Conservation (phyloP, 92 coral and sea anemone species). For the Desmophyllum pertusum region DNA sequence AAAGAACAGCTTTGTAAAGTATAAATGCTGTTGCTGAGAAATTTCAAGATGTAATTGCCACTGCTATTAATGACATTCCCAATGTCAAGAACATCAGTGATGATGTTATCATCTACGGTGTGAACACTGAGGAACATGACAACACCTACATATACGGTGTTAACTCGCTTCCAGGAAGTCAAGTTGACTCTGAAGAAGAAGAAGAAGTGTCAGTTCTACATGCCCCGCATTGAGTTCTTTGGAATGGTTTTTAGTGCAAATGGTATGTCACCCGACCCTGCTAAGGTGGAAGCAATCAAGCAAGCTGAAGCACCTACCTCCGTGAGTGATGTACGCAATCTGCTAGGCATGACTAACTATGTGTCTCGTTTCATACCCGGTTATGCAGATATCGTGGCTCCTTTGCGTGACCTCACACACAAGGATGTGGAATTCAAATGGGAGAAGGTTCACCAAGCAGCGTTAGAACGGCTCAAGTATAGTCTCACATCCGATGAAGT, state of each 20-base stretch:
- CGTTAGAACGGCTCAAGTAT: slow-evolving; percentile 37
- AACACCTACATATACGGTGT: slow-evolving; percentile 41
- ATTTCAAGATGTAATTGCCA: slow-evolving; percentile 11
- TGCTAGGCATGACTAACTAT: slow-evolving; percentile 56
- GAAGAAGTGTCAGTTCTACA: slow-evolving; percentile 44
- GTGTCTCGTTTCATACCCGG: slow-evolving; percentile 43
- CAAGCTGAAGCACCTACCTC: slow-evolving; percentile 44
- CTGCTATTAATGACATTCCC: slow-evolving; percentile 16
- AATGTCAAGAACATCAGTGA: slow-evolving; percentile 24
- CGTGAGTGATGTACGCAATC: slow-evolving; percentile 45
- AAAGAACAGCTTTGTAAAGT: too few relatives aligned
- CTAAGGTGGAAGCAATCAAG: slow-evolving; percentile 56
- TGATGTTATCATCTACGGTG: slow-evolving; percentile 38
- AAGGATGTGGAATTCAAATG: slow-evolving; percentile 27
- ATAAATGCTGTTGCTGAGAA: too few relatives aligned
- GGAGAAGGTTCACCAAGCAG: slow-evolving; percentile 45
- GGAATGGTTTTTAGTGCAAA: slow-evolving; percentile 57
- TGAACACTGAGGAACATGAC: slow-evolving; percentile 45
- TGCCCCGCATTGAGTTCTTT: slow-evolving; percentile 44
- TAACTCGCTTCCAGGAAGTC: slow-evolving; percentile 35
- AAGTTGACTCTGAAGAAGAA: slow-evolving; percentile 40
- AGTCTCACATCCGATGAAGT: slow-evolving; percentile 54
- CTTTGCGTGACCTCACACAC: slow-evolving; percentile 49
- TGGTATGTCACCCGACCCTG: slow-evolving; percentile 61
- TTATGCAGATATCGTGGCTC: slow-evolving; percentile 49